A percentile compares a stretch with the other conserved stretches of the same genome.
These are phyloP conservation scores for Drosophila carrolli DNA, from an alignment of 1,140 invertebrate genomes.

Conservation along the genomic window DNA sequence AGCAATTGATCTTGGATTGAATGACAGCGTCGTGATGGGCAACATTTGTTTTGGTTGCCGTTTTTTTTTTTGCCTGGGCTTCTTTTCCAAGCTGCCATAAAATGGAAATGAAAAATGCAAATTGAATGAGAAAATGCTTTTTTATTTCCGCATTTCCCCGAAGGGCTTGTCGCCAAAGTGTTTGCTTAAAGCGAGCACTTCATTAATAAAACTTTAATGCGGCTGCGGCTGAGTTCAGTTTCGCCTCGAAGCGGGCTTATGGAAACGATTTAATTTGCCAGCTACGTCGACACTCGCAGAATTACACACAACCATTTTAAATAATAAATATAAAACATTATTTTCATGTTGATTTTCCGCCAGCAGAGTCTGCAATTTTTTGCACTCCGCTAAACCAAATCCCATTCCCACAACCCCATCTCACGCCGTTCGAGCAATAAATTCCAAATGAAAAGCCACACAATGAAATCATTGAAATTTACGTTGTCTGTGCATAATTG, in stretches of 20 bases:
- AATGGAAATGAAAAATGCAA: slow-evolving; percentile 74
- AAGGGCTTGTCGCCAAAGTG: slow-evolving; percentile 24
- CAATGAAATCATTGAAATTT: slow-evolving; percentile 72
- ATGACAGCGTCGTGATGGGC: slow-evolving; percentile 48
- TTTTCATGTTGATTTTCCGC: slow-evolving; percentile 70
- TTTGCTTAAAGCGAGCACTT: slow-evolving; percentile 44
- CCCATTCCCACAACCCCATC: slow-evolving; percentile 4
- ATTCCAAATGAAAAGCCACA: slow-evolving; percentile 60
- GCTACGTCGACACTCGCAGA: slow-evolving; percentile 44
- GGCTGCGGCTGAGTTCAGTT: slow-evolving; percentile 2
- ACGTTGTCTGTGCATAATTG: slow-evolving; percentile 69
- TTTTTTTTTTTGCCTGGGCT: neutral
- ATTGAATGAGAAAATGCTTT: slow-evolving; percentile 49
- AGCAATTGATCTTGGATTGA: slow-evolving; percentile 81
- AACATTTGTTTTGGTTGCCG: slow-evolving; percentile 44
- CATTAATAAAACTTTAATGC: slow-evolving; percentile 47
- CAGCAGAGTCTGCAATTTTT: slow-evolving; percentile 65
- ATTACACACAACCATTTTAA: slow-evolving; percentile 40
- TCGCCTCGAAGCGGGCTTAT: slow-evolving; percentile 25
- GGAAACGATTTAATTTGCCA: slow-evolving; percentile 40
- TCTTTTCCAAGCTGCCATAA: slow-evolving; percentile 22
- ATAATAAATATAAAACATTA: slow-evolving; percentile 76
- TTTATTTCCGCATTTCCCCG: slow-evolving; percentile 14
- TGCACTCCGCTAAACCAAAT: slow-evolving; percentile 31
- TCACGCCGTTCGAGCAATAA: slow-evolving; percentile 29